Evolutionary conservation across 2,113 vertebrate genomes (phyloP), one percentile per base, ranked within the genome.

Genomic region (Forbesichthys agassizii): DNA sequence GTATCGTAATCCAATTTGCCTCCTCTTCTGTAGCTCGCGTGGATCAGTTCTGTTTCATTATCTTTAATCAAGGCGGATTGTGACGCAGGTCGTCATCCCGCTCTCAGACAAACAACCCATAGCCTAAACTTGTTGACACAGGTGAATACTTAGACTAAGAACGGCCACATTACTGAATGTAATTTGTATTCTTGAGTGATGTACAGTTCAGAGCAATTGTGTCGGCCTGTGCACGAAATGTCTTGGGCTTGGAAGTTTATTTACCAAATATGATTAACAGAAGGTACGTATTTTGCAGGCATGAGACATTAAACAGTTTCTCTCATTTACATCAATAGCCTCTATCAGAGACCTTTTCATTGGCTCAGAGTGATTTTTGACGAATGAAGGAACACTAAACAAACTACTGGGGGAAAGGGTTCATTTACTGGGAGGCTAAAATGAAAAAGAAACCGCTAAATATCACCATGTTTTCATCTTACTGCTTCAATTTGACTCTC

Each of bases 51-150:
- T 85, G 69, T 84, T 80, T 87, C 80, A 73, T 73, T 78, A 84
- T 85, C 77, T 90, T 84, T 85, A 88, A 92, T 89, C 87, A 87
- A 86, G 75, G 64, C 65, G 55, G 69, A 59, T 42, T 73, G 83
- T 88, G 84, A 88, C 68, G 68, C 73, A 69, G 66, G 78, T 79
- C 71, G 63, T 68, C 47, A 59, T 76, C 62, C 49, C 33, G 1
- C 33, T 14, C 33, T 2, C 52, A 13, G 14, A 56, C 14, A 56
- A 36, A 10, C 20, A 10, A 33, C 20, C 20, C 20, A 75, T 83
- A 71, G 61, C 69, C 58, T 48, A 47, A 65, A 20, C 59, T 76
- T 88, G 81, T 88, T 90, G 85, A 81, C 82, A 74, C 68, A 87
- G 83, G 75, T 67, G 60, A 77, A 82, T 64, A 56, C 73, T 52